A percentile compares a stretch with the other conserved stretches of the same genome.
Conservation (phyloP, 2,888 invertebrate species). For the Apeira syringaria region DNA sequence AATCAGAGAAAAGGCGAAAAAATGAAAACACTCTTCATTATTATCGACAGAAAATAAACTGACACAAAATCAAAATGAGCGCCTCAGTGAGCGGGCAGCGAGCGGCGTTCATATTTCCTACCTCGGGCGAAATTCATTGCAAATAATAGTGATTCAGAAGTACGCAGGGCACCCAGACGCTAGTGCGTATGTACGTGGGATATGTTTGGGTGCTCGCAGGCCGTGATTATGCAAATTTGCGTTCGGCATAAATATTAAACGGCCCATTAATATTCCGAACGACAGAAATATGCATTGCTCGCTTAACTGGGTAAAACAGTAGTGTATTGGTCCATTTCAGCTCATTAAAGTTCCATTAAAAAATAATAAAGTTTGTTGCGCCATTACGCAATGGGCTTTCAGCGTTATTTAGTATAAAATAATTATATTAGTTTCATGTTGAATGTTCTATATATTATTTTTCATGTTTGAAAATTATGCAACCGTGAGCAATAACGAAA, state of each 20-base stretch:
- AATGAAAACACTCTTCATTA: slow-evolving; percentile 31
- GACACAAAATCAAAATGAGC: slow-evolving; percentile 35
- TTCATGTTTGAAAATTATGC: too few relatives aligned
- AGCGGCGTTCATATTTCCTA: slow-evolving; percentile 34
- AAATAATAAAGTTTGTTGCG: slow-evolving; percentile 20
- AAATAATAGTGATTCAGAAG: slow-evolving; percentile 68
- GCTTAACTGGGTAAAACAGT: slow-evolving; percentile 64
- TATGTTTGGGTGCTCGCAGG: slow-evolving; percentile 65
- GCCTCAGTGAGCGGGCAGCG: slow-evolving; percentile 24
- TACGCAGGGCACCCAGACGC: slow-evolving; percentile 30
- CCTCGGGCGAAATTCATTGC: slow-evolving; percentile 67
- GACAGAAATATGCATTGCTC: slow-evolving; percentile 77
- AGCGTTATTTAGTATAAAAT: slow-evolving; percentile 8
- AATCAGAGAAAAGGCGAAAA: slow-evolving; percentile 15
- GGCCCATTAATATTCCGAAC: slow-evolving; percentile 79
- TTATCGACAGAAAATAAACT: slow-evolving; percentile 43
- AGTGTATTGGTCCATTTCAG: slow-evolving; percentile 49
- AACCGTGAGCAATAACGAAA: too few relatives aligned
- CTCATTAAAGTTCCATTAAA: slow-evolving; percentile 47
- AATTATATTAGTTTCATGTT: too few relatives aligned
- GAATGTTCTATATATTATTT: too few relatives aligned
- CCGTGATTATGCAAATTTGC: slow-evolving; percentile 82
- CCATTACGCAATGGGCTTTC: slow-evolving; percentile 6
- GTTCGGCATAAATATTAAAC: slow-evolving; percentile 81
- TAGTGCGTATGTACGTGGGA: slow-evolving; percentile 21